phyloP scores from a whole-genome alignment of 1,140 invertebrate species.

The Heliconius himera region DNA sequence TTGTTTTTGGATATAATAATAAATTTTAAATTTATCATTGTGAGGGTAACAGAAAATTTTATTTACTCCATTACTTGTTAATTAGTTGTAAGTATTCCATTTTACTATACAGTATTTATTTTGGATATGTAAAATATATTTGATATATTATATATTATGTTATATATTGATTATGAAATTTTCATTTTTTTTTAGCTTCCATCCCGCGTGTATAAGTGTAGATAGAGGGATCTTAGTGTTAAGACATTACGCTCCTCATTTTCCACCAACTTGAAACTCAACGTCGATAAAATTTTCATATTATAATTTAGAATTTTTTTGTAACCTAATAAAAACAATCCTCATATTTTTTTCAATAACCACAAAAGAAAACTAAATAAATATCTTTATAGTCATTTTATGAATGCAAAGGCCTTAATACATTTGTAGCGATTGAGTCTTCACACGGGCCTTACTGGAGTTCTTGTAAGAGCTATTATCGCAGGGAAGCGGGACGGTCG shows the following conservation, averaged over 20 bases:
- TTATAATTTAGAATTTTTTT: background rate
- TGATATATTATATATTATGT: background rate
- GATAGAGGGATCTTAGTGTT: no score
- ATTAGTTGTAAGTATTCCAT: background rate
- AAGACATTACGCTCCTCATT: no score
- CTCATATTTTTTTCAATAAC: conserved; percentile 15
- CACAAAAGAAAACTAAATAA: conserved; percentile 3
- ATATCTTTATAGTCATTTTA: conserved; percentile 22
- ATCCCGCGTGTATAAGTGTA: no score
- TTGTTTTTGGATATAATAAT: conserved; percentile 23
- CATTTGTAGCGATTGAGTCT: conserved; percentile 37
- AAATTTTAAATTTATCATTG: conserved; percentile 6
- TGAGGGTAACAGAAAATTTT: background rate
- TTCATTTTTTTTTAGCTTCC: no score
- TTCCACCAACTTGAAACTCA: no score
- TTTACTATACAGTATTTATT: background rate
- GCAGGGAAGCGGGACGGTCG: conserved; percentile 30
- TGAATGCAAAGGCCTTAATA: conserved; percentile 17
- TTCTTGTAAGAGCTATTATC: conserved; percentile 35
- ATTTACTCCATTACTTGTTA: background rate
- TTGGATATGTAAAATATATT: background rate
- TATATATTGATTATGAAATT: background rate
- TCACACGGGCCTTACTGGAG: conserved; percentile 32
- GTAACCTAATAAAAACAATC: background rate
- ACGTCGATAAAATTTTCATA: no score